Evolutionary conservation across 1,140 invertebrate species (phyloP).

Genomic region (Drosophila ogumai): DNA sequence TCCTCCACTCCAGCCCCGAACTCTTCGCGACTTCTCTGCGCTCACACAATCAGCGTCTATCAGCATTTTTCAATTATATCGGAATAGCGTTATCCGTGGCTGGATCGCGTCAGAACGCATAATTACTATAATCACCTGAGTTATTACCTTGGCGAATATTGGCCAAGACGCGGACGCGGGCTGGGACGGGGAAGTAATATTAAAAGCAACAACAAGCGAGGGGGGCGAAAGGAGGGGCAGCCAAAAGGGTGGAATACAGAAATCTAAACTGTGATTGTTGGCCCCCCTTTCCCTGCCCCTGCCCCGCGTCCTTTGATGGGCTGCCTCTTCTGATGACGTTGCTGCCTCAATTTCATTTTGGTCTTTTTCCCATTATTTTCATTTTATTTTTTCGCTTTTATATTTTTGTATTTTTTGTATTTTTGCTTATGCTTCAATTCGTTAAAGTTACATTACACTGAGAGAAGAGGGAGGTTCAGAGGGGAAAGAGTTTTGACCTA

Average conservation of each 20-base stretch:
- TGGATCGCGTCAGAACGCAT: conserved; percentile 85
- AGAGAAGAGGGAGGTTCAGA: conserved; percentile 45
- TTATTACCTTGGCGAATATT: conserved; percentile 85
- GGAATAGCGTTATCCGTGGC: conserved; percentile 85
- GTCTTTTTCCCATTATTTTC: conserved; percentile 82
- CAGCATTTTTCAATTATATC: conserved; percentile 85
- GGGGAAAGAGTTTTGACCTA: conserved; percentile 59
- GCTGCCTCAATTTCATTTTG: conserved; percentile 77
- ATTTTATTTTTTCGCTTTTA: conserved; percentile 56
- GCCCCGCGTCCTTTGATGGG: conserved; percentile 20
- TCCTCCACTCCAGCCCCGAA: conserved; percentile 14
- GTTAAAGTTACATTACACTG: conserved; percentile 78
- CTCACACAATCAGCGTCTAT: conserved; percentile 84
- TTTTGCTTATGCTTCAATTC: conserved; percentile 57
- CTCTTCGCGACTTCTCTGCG: conserved; percentile 19
- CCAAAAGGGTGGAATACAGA: conserved; percentile 47
- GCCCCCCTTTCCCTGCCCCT: conserved; percentile 9
- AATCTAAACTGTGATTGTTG: conserved; percentile 82
- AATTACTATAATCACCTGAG: conserved; percentile 85
- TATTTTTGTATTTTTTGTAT: neutral
- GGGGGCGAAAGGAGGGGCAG: neutral
- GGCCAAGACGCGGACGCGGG: conserved; percentile 66
- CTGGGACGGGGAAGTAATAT: conserved; percentile 60
- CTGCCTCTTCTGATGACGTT: conserved; percentile 27
- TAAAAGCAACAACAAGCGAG: conserved; percentile 60